phyloP scores from a whole-genome alignment of 2,797 vertebrate species.

The Hapalemur alaotrensis region DNA sequence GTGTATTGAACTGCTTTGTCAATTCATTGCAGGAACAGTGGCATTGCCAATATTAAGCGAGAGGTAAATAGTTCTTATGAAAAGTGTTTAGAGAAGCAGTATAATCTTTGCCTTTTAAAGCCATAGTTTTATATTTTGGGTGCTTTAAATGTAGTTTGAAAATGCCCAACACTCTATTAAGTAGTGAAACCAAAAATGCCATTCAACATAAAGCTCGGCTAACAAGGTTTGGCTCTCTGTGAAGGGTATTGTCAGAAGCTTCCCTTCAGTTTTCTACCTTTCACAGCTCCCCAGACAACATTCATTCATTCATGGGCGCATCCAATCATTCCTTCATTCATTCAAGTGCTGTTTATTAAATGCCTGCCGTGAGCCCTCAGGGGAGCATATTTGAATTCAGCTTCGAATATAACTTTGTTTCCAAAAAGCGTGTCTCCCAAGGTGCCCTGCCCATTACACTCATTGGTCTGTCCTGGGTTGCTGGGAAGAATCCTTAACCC shows the following conservation, averaged over 20 bases:
- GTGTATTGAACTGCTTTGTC: constrained; percentile 84
- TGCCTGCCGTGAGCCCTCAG: background rate
- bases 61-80: constrained; percentile 45
- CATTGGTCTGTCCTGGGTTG: background rate
- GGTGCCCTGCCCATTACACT: background rate
- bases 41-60: constrained; percentile 75
- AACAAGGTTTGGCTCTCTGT: background rate
- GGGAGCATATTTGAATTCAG: background rate
- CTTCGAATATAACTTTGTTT: background rate
- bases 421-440: background rate
- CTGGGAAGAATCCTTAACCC: background rate
- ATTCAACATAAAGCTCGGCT: background rate
- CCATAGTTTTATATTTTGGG: constrained; percentile 37
- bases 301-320: background rate
- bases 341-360: background rate
- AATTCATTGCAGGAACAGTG: constrained; percentile 77
- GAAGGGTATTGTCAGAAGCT: background rate
- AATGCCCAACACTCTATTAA: constrained; percentile 24
- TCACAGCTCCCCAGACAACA: background rate
- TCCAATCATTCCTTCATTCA: background rate
- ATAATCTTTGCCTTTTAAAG: constrained; percentile 31
- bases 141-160: constrained; percentile 47
- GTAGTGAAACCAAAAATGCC: constrained; percentile 9
- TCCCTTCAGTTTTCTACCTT: background rate
- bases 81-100: constrained; percentile 19